These are phyloP conservation scores for Zaprionus kolodkinae DNA, from an alignment of 1,140 invertebrate genomes.

Conservation along the genomic window DNA sequence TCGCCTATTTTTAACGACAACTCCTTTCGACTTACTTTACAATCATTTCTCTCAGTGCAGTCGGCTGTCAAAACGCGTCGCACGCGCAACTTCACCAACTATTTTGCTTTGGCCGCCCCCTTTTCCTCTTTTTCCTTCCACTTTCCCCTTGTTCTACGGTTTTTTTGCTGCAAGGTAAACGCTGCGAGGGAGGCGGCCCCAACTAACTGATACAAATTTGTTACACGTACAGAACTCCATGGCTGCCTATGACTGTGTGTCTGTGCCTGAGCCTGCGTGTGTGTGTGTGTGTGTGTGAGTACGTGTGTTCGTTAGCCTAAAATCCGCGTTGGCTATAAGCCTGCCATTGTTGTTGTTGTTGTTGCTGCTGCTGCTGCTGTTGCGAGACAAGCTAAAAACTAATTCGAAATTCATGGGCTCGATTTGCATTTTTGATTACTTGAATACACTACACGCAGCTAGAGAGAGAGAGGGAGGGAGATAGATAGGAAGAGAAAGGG, in stretches of 20 bases:
- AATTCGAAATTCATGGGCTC: slow-evolving; percentile 82
- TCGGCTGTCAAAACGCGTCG: slow-evolving; percentile 38
- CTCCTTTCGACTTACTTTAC: background rate
- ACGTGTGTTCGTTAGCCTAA: slow-evolving; percentile 79
- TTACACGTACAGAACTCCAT: slow-evolving; percentile 63
- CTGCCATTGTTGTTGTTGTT: slow-evolving; percentile 32
- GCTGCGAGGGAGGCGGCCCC: slow-evolving; percentile 53
- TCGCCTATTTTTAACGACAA: background rate
- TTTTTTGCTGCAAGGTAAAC: slow-evolving; percentile 55
- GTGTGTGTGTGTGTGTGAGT: slow-evolving; percentile 31
- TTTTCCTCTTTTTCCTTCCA: background rate
- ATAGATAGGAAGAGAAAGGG: background rate
- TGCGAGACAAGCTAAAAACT: slow-evolving; percentile 69
- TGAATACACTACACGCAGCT: slow-evolving; percentile 62
- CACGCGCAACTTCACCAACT: slow-evolving; percentile 52
- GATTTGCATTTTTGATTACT: slow-evolving; percentile 83
- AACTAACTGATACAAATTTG: slow-evolving; percentile 79
- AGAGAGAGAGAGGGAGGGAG: background rate
- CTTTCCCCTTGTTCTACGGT: slow-evolving; percentile 22
- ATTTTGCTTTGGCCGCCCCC: slow-evolving; percentile 41
- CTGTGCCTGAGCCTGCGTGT: background rate
- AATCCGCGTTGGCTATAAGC: slow-evolving; percentile 70
- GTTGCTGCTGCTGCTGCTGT: slow-evolving; percentile 20
- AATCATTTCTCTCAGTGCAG: slow-evolving; percentile 23
- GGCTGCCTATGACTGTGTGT: slow-evolving; percentile 18